A percentile compares a stretch with the other conserved stretches of the same genome.
These are phyloP conservation scores for Sesia apiformis DNA, from an alignment of 2,888 invertebrate species.

Conservation along the genomic window DNA sequence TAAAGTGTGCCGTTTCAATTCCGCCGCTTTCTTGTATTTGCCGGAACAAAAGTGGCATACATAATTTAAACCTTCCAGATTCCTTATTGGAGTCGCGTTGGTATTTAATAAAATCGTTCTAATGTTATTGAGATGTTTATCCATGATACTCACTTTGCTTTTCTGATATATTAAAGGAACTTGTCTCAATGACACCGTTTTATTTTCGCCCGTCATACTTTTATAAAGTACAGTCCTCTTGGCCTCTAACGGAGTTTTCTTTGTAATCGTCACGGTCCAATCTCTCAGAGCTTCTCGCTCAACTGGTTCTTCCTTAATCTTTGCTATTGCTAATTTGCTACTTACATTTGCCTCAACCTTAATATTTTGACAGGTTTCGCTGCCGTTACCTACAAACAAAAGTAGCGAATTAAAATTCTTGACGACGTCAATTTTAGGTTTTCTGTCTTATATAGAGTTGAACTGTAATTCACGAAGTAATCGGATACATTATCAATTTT, in stretches of 20 bases:
- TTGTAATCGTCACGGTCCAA: background rate
- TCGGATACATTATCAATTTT: no score
- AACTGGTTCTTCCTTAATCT: no score
- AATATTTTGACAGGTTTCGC: background rate
- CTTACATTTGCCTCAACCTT: no score
- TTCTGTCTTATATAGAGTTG: background rate
- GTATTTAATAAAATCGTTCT: slow-evolving; percentile 9
- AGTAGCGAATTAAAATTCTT: background rate
- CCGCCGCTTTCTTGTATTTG: background rate
- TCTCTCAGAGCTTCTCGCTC: no score
- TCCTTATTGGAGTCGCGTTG: slow-evolving; percentile 23
- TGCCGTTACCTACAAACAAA: background rate
- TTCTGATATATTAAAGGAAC: background rate
- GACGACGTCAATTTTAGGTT: background rate
- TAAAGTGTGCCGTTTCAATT: slow-evolving; percentile 1
- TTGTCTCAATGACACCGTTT: no score
- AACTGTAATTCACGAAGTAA: no score
- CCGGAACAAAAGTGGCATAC: background rate
- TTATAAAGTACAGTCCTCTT: background rate
- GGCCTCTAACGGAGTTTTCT: background rate
- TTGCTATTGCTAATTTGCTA: no score
- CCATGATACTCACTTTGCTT: background rate
- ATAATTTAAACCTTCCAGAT: slow-evolving; percentile 1
- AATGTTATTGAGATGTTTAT: background rate
- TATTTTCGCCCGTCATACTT: no score